Conservation (phyloP, 1,140 invertebrate genomes). For the Trichonephila inaurata region DNA sequence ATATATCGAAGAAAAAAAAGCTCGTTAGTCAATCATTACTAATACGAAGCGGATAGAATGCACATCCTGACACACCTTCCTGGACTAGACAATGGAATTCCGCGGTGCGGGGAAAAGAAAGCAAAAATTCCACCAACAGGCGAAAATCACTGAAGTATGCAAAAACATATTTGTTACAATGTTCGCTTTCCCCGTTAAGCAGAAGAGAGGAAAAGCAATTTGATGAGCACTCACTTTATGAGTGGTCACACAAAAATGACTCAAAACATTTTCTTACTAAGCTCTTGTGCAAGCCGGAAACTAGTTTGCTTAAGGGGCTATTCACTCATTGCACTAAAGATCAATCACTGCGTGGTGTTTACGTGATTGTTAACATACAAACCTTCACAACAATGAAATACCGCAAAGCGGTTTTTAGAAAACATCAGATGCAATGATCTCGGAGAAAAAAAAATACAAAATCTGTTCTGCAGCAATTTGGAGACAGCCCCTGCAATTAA, state of each 20-base stretch:
- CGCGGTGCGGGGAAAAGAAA: background rate
- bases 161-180: background rate
- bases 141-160: conserved; percentile 7
- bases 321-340: background rate
- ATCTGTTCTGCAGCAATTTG: background rate
- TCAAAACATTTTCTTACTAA: conserved; percentile 33
- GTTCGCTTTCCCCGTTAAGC: background rate
- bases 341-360: background rate
- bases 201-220: conserved; percentile 2
- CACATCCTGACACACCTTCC: background rate
- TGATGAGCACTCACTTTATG: conserved; percentile 32
- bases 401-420: background rate
- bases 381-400: background rate
- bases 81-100: background rate
- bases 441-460: too few relatives aligned
- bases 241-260: conserved; percentile 49
- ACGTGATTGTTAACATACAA: too few relatives aligned
- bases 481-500: background rate
- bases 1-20: background rate
- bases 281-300: conserved; percentile 33
- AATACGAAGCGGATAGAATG: background rate
- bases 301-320: background rate
- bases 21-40: conserved; percentile 17
- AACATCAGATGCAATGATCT: background rate
- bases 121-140: background rate